Conservation (phyloP, 2,888 invertebrate species). For the Lasioglossum oenotherae region DNA sequence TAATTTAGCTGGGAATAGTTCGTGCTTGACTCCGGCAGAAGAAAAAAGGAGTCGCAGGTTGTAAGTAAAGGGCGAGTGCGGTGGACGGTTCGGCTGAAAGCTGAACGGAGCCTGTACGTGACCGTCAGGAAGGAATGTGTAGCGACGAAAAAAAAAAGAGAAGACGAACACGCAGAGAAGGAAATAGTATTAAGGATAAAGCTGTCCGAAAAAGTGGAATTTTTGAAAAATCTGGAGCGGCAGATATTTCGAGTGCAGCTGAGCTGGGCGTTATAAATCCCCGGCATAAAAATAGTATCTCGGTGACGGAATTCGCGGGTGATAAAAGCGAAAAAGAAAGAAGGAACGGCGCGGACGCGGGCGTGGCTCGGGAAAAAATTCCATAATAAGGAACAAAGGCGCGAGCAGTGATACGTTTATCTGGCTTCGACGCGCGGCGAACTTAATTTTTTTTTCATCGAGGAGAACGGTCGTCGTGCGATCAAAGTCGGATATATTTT, state of each 20-base stretch:
- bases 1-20: slow-evolving; percentile 3
- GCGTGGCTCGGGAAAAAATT: not conserved
- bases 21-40: not conserved
- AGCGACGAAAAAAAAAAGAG: not conserved
- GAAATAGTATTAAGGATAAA: slow-evolving; percentile 1
- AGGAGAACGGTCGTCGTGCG: not conserved
- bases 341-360: not conserved
- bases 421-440: not conserved
- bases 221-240: slow-evolving; percentile 14
- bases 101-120: slow-evolving; percentile 29
- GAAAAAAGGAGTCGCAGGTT: not conserved
- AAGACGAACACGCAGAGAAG: not conserved
- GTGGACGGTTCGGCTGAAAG: slow-evolving; percentile 25
- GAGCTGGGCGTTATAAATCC: not conserved
- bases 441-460: slow-evolving; percentile 3
- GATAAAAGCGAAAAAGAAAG: not conserved
- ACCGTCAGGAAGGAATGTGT: not conserved
- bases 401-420: not conserved
- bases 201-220: slow-evolving; percentile 28
- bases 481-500: not conserved
- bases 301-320: not conserved
- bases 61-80: slow-evolving; percentile 14
- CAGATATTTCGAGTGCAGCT: slow-evolving; percentile 1
- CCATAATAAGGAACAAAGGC: not conserved
- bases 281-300: slow-evolving; percentile 20